Evolutionary conservation across 2,797 vertebrate species (phyloP).

Genomic region (Hippoglossus hippoglossus): DNA sequence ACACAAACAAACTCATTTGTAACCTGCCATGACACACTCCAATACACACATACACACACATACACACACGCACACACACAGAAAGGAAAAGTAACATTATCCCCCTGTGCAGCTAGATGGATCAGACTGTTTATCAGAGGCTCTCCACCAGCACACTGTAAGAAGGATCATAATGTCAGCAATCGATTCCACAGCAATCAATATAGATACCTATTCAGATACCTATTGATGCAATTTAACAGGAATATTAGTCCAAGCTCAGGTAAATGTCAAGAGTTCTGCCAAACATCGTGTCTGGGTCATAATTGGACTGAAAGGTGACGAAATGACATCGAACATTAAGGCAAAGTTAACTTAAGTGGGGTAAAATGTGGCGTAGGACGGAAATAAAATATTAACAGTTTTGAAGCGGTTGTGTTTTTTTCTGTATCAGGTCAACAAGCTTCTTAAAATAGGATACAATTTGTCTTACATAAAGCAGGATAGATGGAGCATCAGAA

Average conservation of each 20-base stretch:
- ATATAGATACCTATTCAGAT: conserved; percentile 71
- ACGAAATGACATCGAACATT: conserved; percentile 21
- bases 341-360: conserved; percentile 35
- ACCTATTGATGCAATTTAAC: conserved; percentile 71
- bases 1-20: conserved; percentile 85
- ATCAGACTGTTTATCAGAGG: conserved; percentile 75
- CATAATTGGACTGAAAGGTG: conserved; percentile 52
- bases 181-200: conserved; percentile 65
- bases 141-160: conserved; percentile 59
- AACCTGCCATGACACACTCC: conserved; percentile 76
- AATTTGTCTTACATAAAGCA: conserved; percentile 71
- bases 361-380: conserved; percentile 30
- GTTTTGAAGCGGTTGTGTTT: conserved; percentile 1
- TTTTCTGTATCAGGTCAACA: conserved; percentile 58
- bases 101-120: conserved; percentile 69
- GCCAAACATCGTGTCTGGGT: conserved; percentile 53
- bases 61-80: conserved; percentile 1
- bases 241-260: conserved; percentile 63
- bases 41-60: conserved; percentile 50
- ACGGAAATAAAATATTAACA: background rate
- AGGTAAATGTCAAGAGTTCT: conserved; percentile 76
- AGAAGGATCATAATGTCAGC: conserved; percentile 77
- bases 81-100: conserved; percentile 70
- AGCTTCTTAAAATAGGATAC: conserved; percentile 67
- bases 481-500: conserved; percentile 67